Evolutionary conservation across 2,113 vertebrate species (phyloP), one percentile per base, ranked within the genome.

Genomic region (Pagrus major): DNA sequence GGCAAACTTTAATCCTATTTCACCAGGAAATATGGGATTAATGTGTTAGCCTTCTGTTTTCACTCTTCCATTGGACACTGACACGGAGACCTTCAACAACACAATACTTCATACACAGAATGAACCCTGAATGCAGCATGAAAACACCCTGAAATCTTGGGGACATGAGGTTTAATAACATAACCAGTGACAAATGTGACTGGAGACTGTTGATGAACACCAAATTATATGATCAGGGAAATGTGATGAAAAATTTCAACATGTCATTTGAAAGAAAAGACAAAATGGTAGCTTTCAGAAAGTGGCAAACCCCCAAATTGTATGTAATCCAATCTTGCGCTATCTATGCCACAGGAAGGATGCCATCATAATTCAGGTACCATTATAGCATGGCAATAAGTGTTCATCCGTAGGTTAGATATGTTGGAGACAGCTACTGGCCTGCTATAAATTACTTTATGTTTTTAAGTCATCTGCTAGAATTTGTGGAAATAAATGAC

Each of bases 11-110:
- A 93, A 94, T 86, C 91, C 87, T 80, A 90, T 93, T 95, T 94
- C 91, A 79, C 81, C 25, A 81, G 86, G 93, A 95, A 95, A 95
- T 92, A 89, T 16, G 63, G 73, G 89, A 93, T 92, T 92, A 93
- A 92, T 27, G 33, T 74, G 70, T 88, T 67, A 85, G 88, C 93
- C 93, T 95, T 95, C 92, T 94, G 93, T 58, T 93, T 94, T 94
- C 94, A 95, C 92, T 94, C 93, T 94, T 94, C 91, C 91, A 94
- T 93, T 92, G 84, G 88, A 89, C 90, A 93, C 91, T 89, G 83
- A 83, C 63, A 84, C 2, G 27, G 84, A 92, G 83, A 86, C 29
- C 39, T 59, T 74, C 41, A 78, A 68, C 54, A 76, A 29, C 33
- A 61, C 29, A 68, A 29, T 20, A 66, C 21, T 33, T 80, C 6